Conservation (phyloP, 2,797 vertebrate species). For the Pelochelys cantorii region DNA sequence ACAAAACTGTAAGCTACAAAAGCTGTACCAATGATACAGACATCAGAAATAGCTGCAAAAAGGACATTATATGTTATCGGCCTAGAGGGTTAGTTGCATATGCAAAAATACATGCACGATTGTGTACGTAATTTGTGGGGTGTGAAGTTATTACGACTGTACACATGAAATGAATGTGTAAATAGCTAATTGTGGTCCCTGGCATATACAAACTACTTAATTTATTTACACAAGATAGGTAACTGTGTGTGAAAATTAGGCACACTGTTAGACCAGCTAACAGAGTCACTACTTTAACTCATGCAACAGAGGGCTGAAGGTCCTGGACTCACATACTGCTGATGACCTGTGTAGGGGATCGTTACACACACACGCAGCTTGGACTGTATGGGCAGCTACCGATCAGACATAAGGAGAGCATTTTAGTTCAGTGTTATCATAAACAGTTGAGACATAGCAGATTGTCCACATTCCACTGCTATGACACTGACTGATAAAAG, state of each 20-base stretch:
- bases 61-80: not conserved
- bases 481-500: constrained; percentile 25
- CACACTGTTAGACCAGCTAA: not conserved
- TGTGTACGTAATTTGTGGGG: not conserved
- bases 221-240: not conserved
- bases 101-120: not conserved
- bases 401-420: not conserved
- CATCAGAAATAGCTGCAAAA: constrained; percentile 13
- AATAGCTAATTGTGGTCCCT: not conserved
- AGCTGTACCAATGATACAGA: not conserved
- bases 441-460: constrained; percentile 43
- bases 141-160: not conserved
- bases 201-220: not conserved
- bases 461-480: constrained; percentile 31
- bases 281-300: not conserved
- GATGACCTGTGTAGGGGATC: not conserved
- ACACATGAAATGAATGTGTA: not conserved
- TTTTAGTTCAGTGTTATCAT: constrained; percentile 17
- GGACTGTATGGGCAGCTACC: constrained; percentile 11
- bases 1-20: not conserved
- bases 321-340: not conserved
- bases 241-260: not conserved
- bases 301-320: not conserved
- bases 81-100: not conserved
- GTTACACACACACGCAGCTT: not conserved